A percentile compares a stretch with the other conserved stretches of the same genome.
These are phyloP conservation scores for Napeogenes inachia DNA, from an alignment of 2,888 invertebrate genomes.

Conservation along the genomic window DNA sequence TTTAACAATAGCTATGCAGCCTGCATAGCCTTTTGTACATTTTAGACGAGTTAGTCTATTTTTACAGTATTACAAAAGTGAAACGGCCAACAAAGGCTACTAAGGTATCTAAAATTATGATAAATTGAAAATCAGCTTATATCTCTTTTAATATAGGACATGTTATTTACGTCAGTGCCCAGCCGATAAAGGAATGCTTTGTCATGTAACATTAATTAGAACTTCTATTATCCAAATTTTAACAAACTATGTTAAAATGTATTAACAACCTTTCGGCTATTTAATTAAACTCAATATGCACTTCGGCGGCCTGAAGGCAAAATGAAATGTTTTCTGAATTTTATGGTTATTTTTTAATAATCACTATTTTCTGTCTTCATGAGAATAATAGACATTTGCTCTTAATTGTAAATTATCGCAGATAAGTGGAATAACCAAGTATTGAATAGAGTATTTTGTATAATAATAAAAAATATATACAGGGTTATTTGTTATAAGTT, in stretches of 20 bases:
- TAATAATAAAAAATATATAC: no score
- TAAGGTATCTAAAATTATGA: not conserved
- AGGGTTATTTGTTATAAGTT: no score
- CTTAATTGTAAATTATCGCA: no score
- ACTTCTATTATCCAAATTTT: constrained; percentile 26
- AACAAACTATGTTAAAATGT: constrained; percentile 24
- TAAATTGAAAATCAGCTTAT: not conserved
- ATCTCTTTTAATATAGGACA: not conserved
- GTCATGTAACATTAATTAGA: constrained; percentile 25
- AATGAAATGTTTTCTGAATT: not conserved
- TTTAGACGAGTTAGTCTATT: no score
- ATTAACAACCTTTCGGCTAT: constrained; percentile 16
- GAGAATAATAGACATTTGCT: no score
- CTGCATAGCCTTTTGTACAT: no score
- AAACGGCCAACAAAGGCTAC: not conserved
- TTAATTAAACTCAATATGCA: constrained; percentile 22
- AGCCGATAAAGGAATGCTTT: constrained; percentile 23
- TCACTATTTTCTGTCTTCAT: no score
- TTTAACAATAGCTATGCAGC: no score
- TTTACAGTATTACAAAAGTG: no score
- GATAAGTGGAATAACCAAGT: no score
- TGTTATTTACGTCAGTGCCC: constrained; percentile 17
- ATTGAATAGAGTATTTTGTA: no score
- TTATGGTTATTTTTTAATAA: not conserved
- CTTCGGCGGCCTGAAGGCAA: not conserved